Conservation (phyloP, 2,888 invertebrate genomes). For the Gymnosoma rotundatum region DNA sequence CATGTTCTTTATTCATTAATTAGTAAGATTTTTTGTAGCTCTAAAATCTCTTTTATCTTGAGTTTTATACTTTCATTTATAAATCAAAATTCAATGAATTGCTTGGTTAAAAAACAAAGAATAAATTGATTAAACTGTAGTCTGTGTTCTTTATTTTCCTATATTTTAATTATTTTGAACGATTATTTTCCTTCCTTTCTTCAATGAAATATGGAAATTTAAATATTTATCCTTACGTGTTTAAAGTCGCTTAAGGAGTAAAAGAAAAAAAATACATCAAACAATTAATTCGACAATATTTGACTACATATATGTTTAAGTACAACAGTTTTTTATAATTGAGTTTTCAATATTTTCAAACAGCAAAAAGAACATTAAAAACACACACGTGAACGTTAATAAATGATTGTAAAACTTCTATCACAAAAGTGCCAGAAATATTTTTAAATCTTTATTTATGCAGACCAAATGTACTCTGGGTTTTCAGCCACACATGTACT, state of each 20-base stretch:
- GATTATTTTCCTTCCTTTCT: constrained; percentile 12
- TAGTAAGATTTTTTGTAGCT: no score
- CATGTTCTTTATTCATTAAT: no score
- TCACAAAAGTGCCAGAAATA: constrained; percentile 51
- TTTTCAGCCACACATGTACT: constrained; percentile 37
- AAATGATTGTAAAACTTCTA: constrained; percentile 42
- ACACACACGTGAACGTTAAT: background rate
- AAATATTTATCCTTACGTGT: no score
- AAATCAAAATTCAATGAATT: constrained; percentile 12
- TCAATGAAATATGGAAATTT: background rate
- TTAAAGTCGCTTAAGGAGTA: background rate
- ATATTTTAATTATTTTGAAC: constrained; percentile 5
- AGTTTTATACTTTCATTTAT: background rate
- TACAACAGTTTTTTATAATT: constrained; percentile 24
- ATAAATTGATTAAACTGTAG: background rate
- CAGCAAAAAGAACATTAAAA: background rate
- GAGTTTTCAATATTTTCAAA: constrained; percentile 7
- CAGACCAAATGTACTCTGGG: constrained; percentile 49
- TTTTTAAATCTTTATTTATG: constrained; percentile 59
- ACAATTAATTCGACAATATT: constrained; percentile 36
- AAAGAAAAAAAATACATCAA: background rate
- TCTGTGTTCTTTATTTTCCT: background rate
- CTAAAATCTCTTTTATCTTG: no score
- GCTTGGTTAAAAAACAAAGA: background rate
- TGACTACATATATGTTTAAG: constrained; percentile 12